Evolutionary conservation across 2,113 vertebrate genomes (phyloP).

Genomic region (Tursiops truncatus): DNA sequence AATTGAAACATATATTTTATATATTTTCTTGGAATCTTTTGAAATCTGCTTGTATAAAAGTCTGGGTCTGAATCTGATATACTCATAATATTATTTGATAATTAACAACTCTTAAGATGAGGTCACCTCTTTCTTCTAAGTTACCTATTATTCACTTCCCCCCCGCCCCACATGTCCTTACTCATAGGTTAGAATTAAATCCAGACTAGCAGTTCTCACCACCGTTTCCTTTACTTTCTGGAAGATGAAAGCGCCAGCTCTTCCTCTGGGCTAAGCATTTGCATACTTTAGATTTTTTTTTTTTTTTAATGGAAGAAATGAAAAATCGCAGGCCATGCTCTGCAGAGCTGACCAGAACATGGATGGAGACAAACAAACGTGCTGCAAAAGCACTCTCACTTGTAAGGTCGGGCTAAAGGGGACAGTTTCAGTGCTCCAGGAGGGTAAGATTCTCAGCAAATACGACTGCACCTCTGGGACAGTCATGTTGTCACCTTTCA

Average conservation of each 20-base stretch:
- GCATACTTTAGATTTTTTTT: slow-evolving; percentile 33
- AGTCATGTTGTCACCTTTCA: not conserved
- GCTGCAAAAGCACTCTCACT: not conserved
- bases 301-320: slow-evolving; percentile 32
- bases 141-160: not conserved
- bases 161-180: not conserved
- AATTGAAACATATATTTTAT: not conserved
- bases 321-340: slow-evolving; percentile 16
- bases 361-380: not conserved
- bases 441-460: not conserved
- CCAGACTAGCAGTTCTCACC: not conserved
- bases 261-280: slow-evolving; percentile 58
- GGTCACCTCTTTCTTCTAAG: not conserved
- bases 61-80: not conserved
- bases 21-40: not conserved
- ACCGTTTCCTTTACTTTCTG: not conserved
- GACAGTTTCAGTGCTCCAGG: not conserved
- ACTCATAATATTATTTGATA: not conserved
- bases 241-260: slow-evolving; percentile 52
- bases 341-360: not conserved
- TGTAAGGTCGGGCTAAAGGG: not conserved
- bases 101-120: slow-evolving; percentile 21
- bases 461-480: not conserved
- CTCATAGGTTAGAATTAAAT: slow-evolving; percentile 36
- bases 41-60: not conserved